Conservation (phyloP, 1,140 invertebrate species). For the Drosophila quadrilineata region DNA sequence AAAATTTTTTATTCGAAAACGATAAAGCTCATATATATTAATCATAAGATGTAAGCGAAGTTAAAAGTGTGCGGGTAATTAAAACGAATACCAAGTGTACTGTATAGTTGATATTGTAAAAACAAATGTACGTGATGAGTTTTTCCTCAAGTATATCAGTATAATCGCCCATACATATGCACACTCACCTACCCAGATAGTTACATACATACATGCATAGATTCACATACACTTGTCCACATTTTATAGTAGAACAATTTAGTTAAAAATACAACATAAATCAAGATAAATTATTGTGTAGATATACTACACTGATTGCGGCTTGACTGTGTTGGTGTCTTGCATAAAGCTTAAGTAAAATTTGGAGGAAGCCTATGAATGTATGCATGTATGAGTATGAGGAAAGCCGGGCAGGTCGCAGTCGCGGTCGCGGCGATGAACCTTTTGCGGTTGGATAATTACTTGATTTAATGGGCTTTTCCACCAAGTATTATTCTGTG, state of each 20-base stretch:
- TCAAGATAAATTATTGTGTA: constrained; percentile 29
- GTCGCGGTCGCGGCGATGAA: constrained; percentile 58
- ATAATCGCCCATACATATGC: neutral
- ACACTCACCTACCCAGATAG: constrained; percentile 5
- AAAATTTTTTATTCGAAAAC: constrained; percentile 18
- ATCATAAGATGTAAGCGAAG: constrained; percentile 33
- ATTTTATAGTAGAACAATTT: constrained; percentile 46
- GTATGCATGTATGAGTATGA: constrained; percentile 22
- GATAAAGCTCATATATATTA: constrained; percentile 19
- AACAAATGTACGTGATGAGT: constrained; percentile 28
- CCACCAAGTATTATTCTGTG: constrained; percentile 20
- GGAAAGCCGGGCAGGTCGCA: constrained; percentile 43
- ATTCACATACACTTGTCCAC: constrained; percentile 1
- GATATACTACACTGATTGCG: constrained; percentile 2
- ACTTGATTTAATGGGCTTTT: constrained; percentile 55
- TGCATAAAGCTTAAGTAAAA: too few species aligned
- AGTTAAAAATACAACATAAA: constrained; percentile 46
- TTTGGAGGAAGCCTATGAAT: too few species aligned
- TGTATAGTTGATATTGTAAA: constrained; percentile 14
- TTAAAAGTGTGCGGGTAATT: constrained; percentile 13
- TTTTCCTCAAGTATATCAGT: constrained; percentile 26
- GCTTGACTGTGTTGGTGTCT: neutral
- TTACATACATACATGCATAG: constrained; percentile 5
- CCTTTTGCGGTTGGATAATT: constrained; percentile 70
- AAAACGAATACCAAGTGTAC: constrained; percentile 21